Evolutionary conservation across 2,888 invertebrate genomes (phyloP).

Genomic region (Mystacides longicornis): DNA sequence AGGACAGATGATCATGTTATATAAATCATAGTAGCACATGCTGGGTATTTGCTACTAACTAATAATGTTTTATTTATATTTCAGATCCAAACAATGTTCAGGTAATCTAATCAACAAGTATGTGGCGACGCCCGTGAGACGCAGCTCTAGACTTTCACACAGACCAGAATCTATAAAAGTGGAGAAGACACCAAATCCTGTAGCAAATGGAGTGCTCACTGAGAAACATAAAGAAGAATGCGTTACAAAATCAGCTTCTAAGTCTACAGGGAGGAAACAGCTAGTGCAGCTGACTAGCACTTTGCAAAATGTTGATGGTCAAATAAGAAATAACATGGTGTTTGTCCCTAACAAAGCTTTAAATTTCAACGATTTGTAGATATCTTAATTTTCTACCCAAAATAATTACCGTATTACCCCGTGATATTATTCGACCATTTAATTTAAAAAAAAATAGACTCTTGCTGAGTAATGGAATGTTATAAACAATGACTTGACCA

Average conservation of each 20-base stretch:
- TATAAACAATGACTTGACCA: no score
- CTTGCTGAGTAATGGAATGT: no score
- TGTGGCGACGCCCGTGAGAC: constrained; percentile 24
- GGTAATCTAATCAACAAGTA: constrained; percentile 12
- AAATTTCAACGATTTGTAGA: constrained; percentile 18
- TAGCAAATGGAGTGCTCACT: neutral
- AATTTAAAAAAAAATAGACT: neutral
- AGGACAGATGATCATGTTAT: no score
- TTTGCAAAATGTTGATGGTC: constrained; percentile 20
- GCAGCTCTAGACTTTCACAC: constrained; percentile 20
- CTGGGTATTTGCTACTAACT: no score
- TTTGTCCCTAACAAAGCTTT: constrained; percentile 25
- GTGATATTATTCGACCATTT: neutral
- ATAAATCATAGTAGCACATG: no score
- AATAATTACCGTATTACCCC: no score
- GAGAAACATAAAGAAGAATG: constrained; percentile 3
- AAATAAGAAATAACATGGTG: constrained; percentile 18
- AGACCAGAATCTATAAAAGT: neutral
- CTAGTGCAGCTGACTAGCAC: constrained; percentile 23
- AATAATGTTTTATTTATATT: constrained; percentile 6
- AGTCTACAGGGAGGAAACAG: constrained; percentile 14
- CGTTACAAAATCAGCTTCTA: constrained; percentile 9
- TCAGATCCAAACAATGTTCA: constrained; percentile 6
- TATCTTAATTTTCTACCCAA: constrained; percentile 5
- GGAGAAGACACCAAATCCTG: neutral